phyloP scores from a whole-genome alignment of 2,113 vertebrate genomes.

The Acanthisitta chloris region DNA sequence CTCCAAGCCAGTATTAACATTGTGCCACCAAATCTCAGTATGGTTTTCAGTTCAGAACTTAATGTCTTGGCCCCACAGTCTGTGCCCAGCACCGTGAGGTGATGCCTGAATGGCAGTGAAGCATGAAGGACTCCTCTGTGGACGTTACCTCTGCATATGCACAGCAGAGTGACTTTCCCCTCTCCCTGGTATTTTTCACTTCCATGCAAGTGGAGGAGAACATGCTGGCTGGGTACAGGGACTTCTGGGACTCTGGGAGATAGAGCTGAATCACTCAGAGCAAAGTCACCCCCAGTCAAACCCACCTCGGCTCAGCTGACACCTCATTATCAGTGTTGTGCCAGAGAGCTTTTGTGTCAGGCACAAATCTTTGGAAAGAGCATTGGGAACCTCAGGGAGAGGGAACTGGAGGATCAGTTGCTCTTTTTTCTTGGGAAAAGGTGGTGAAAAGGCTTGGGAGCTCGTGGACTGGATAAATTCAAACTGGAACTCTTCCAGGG shows the following conservation, averaged over 20 bases:
- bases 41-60: neutral
- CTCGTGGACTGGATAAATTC: neutral
- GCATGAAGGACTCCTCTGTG: neutral
- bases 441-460: neutral
- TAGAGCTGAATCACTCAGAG: neutral
- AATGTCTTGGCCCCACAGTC: neutral
- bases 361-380: neutral
- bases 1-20: neutral
- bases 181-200: neutral
- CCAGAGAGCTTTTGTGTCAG: neutral
- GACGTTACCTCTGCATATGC: neutral
- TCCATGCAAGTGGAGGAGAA: neutral
- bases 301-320: neutral
- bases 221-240: neutral
- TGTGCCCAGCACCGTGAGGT: neutral
- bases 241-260: neutral
- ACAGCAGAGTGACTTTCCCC: neutral
- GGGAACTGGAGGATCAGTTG: neutral
- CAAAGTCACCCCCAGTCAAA: conserved; percentile 41
- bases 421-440: neutral
- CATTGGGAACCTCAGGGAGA: neutral
- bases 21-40: accelerated
- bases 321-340: neutral
- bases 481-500: neutral
- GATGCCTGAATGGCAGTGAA: neutral